Conservation (phyloP, 2,797 vertebrate species). For the Pantherophis vulpinus region DNA sequence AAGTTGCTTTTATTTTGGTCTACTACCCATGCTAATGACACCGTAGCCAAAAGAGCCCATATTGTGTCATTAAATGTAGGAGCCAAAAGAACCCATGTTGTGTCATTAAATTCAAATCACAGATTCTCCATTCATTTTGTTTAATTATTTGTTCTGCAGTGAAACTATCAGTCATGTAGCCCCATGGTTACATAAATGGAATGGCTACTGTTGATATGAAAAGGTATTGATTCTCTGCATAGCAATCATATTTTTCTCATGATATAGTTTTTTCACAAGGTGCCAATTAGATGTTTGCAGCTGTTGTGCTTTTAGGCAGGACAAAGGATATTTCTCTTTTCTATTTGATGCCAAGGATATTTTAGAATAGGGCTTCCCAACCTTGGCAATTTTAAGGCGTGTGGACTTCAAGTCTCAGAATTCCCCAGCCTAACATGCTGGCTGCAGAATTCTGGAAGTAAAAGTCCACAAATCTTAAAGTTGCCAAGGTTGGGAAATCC, state of each 20-base stretch:
- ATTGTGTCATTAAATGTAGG: constrained; percentile 23
- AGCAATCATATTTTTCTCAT: constrained; percentile 57
- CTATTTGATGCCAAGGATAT: neutral
- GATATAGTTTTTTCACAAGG: constrained; percentile 59
- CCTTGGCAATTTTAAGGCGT: neutral
- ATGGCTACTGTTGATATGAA: constrained; percentile 69
- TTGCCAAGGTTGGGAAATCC: too few relatives aligned
- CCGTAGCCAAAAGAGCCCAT: constrained; percentile 20
- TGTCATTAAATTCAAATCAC: constrained; percentile 46
- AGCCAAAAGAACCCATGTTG: constrained; percentile 29
- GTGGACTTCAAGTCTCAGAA: neutral
- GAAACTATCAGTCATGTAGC: constrained; percentile 61
- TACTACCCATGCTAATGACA: neutral
- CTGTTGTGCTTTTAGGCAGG: constrained; percentile 34
- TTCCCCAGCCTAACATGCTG: neutral
- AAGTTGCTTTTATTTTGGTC: constrained; percentile 14
- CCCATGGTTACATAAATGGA: constrained; percentile 66
- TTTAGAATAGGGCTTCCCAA: neutral
- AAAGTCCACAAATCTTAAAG: too few relatives aligned
- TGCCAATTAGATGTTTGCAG: constrained; percentile 60
- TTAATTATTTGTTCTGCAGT: constrained; percentile 60
- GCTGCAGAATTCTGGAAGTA: too few relatives aligned
- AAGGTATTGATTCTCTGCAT: constrained; percentile 67
- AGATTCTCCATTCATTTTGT: neutral
- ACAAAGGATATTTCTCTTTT: neutral